Conservation (phyloP, 2,113 vertebrate genomes). For the Odobenus rosmarus region DNA sequence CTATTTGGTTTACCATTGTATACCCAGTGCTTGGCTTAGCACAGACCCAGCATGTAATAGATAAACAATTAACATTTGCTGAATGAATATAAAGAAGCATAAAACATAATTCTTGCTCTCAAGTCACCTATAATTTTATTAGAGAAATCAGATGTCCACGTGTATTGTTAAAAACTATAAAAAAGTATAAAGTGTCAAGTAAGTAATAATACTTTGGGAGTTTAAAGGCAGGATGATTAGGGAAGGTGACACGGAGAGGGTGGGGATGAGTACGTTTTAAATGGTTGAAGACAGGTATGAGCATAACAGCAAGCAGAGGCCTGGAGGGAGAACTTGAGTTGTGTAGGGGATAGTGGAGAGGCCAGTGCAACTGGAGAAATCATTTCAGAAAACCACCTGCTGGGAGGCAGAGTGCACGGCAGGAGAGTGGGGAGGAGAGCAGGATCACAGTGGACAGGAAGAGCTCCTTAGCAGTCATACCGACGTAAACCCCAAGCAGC, state of each 20-base stretch:
- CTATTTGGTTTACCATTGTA: not conserved
- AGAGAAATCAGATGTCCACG: not conserved
- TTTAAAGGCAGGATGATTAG: not conserved
- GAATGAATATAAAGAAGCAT: not conserved
- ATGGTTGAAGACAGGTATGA: not conserved
- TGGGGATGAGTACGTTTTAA: not conserved
- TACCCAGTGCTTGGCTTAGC: not conserved
- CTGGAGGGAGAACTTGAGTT: not conserved
- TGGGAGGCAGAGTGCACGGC: not conserved
- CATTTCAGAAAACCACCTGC: not conserved
- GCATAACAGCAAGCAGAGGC: not conserved
- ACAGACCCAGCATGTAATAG: not conserved
- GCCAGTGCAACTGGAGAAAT: not conserved
- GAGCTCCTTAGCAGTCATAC: not conserved
- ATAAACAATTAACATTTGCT: not conserved
- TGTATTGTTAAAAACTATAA: conserved; percentile 8
- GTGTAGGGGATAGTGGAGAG: not conserved
- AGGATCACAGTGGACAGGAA: not conserved
- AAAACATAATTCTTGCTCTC: conserved; percentile 22
- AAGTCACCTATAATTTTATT: conserved; percentile 29
- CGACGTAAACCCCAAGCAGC: not conserved
- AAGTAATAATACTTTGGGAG: not conserved
- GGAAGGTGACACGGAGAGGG: not conserved
- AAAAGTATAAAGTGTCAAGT: not conserved
- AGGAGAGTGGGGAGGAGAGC: not conserved